Evolutionary conservation across 2,113 vertebrate genomes (phyloP), one percentile per base, ranked within the genome.

Genomic region (Riparia riparia): DNA sequence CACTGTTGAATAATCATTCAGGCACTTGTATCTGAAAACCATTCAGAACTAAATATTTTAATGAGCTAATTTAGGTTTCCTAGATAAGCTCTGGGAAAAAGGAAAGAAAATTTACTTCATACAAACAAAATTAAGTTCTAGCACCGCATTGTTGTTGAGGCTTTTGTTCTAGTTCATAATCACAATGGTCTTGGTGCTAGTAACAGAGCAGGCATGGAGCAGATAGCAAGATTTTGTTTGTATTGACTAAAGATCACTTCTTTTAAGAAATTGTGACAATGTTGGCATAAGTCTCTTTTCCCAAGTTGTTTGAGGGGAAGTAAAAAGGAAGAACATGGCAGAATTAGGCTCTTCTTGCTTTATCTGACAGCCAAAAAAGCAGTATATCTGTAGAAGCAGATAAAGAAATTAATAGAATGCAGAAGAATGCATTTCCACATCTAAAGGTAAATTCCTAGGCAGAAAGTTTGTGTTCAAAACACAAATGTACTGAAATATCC

Each of bases 11-110:
- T 84, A 71, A 86, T 76, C 54, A 50, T 69, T 61, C 54, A 86
- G 68, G 32, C 15, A 63, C 54, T 82, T 9, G 7, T 88, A 83
- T 91, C 60, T 79, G 81, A 89, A 84, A 92, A 64, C 25, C n/a
- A 60, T 47, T 11, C 17, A 77, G 57, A 77, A 76, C 53, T 34
- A 95, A 94, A 92, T 63, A 87, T 57, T 69, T 73, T 60, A 18
- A 32, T 53, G 50, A 86, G 47, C 25, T 34, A 69, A 57, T 80
- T 72, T 47, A 41, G 10, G 1, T 39, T 89, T 86, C 89, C 58
- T 82, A 88, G 82, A 83, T 86, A 90, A 94, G 29, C 39, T 76
- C 63, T 81, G 69, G 63, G 79, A 60, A 86, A 87, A 80, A 82
- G 31, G 51, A 91, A 80, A 50, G 45, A 42, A 94, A 93, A 95